phyloP scores from a whole-genome alignment of 1,140 invertebrate genomes.

The Heliothis virescens region DNA sequence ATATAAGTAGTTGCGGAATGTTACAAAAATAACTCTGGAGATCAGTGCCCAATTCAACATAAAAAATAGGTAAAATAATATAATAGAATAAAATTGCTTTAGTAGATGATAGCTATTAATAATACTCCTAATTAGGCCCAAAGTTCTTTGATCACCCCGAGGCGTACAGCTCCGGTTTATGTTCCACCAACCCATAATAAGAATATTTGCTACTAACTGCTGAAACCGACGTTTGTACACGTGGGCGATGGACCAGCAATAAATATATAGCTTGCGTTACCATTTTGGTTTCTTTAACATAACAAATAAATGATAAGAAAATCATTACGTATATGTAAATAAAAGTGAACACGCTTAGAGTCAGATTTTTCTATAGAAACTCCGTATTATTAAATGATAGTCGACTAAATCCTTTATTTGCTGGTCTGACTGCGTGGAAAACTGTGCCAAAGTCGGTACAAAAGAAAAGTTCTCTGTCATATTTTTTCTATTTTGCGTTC shows the following conservation, averaged over 20 bases:
- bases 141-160: conserved; percentile 32
- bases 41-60: neutral
- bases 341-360: too few relatives aligned
- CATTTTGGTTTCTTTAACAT: too few relatives aligned
- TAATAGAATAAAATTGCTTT: neutral
- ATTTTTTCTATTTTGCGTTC: neutral
- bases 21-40: neutral
- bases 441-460: too few relatives aligned
- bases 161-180: conserved; percentile 36
- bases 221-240: too few relatives aligned
- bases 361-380: too few relatives aligned
- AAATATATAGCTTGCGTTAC: too few relatives aligned
- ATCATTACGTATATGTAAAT: too few relatives aligned
- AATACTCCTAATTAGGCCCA: conserved; percentile 24
- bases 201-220: neutral
- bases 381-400: too few relatives aligned
- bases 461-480: too few relatives aligned
- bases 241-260: neutral
- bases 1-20: too few relatives aligned
- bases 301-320: too few relatives aligned
- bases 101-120: neutral
- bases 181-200: neutral
- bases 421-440: neutral
- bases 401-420: neutral
- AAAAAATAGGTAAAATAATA: neutral